Conservation (phyloP, 1,140 invertebrate genomes). For the Heliconius eleuchia region DNA sequence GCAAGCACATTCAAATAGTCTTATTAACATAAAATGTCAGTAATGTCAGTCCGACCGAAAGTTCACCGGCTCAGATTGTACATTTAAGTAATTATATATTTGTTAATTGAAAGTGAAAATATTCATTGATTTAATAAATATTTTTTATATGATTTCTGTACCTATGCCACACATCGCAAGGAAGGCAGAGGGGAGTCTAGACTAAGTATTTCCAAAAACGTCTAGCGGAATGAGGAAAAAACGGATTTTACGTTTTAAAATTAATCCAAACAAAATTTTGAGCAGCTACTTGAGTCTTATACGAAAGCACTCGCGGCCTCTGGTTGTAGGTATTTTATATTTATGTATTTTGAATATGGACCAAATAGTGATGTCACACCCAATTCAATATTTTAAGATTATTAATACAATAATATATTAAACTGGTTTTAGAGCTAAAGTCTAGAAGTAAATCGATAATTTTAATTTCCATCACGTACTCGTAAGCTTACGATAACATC, state of each 20-base stretch:
- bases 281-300: too few relatives aligned
- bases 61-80: not conserved
- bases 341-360: too few relatives aligned
- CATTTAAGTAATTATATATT: not conserved
- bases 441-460: not conserved
- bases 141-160: not conserved
- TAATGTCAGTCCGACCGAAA: constrained; percentile 5
- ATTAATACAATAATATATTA: not conserved
- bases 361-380: not conserved
- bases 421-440: not conserved
- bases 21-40: not conserved
- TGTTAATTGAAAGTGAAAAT: not conserved
- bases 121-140: not conserved
- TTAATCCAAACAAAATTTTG: too few relatives aligned
- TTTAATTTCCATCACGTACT: not conserved
- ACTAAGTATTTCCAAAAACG: too few relatives aligned
- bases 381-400: not conserved
- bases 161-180: too few relatives aligned
- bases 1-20: not conserved
- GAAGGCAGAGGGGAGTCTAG: too few relatives aligned
- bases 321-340: too few relatives aligned
- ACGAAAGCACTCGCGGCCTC: too few relatives aligned
- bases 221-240: too few relatives aligned
- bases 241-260: too few relatives aligned
- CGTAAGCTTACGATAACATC: not conserved